A percentile compares a stretch with the other conserved stretches of the same genome.
Conservation (phyloP, 2,888 invertebrate species). For the Drosophila mulleri region DNA sequence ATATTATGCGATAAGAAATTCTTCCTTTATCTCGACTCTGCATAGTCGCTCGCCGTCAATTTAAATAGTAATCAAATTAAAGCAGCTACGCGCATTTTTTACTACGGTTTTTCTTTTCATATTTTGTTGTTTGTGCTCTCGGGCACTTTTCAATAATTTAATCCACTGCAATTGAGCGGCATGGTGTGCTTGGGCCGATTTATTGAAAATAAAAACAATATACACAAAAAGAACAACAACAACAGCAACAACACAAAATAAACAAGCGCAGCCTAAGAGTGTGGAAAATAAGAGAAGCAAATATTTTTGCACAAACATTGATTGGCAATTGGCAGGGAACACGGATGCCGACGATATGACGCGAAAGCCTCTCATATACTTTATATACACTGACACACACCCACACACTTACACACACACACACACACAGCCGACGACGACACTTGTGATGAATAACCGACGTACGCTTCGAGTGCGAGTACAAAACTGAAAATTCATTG, state of each 20-base stretch:
- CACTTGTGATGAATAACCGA: conserved; percentile 66
- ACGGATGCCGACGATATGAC: conserved; percentile 19
- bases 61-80: conserved; percentile 78
- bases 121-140: conserved; percentile 42
- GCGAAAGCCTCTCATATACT: conserved; percentile 25
- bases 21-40: background rate
- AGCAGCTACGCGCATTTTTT: conserved; percentile 61
- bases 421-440: conserved; percentile 10
- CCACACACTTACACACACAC: background rate
- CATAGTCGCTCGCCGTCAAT: conserved; percentile 43
- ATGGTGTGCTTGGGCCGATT: conserved; percentile 65
- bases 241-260: conserved; percentile 9
- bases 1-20: background rate
- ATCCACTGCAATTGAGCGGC: conserved; percentile 78
- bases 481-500: conserved; percentile 76
- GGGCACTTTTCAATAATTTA: conserved; percentile 76
- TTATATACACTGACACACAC: conserved; percentile 21
- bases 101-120: conserved; percentile 27
- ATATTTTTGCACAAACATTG: conserved; percentile 79
- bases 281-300: conserved; percentile 72
- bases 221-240: conserved; percentile 18
- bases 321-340: conserved; percentile 68
- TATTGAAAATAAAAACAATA: conserved; percentile 73
- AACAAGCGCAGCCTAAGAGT: conserved; percentile 67
- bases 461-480: conserved; percentile 49